These are phyloP conservation scores for Chelonoidis abingdonii DNA, from an alignment of 2,113 vertebrate species.

Conservation along the genomic window DNA sequence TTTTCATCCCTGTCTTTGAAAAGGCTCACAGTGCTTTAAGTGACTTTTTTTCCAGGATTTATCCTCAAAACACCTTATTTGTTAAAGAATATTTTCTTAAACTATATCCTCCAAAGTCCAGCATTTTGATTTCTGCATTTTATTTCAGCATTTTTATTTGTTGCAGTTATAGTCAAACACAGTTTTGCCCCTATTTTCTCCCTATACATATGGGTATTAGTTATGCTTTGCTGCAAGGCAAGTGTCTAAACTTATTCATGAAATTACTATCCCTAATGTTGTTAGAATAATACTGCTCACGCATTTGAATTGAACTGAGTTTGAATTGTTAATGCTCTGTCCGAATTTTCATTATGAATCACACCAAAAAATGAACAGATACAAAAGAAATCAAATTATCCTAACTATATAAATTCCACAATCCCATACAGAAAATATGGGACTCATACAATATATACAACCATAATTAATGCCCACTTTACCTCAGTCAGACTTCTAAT, in stretches of 20 bases:
- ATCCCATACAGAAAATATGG: not conserved
- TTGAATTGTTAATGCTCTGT: not conserved
- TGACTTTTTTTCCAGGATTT: not conserved
- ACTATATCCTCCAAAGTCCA: not conserved
- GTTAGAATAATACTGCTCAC: not conserved
- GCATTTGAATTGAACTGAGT: not conserved
- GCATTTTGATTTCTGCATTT: not conserved
- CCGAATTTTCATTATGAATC: slow-evolving; percentile 22
- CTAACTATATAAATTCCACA: accelerated
- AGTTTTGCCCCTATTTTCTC: not conserved
- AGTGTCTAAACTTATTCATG: not conserved
- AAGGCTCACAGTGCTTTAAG: not conserved
- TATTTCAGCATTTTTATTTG: not conserved
- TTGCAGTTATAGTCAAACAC: not conserved
- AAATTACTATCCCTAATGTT: not conserved
- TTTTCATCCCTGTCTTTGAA: not conserved
- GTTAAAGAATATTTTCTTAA: not conserved
- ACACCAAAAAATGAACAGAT: not conserved
- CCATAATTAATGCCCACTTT: not conserved
- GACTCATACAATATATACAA: not conserved
- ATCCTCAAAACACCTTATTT: not conserved
- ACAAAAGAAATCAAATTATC: not conserved
- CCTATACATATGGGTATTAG: not conserved
- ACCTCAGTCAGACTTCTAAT: not conserved
- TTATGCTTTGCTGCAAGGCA: not conserved